A percentile compares a stretch with the other conserved stretches of the same genome.
Evolutionary conservation across 64 coral and sea anemone genomes (phyloP).

Genomic region (Montipora foliosa): DNA sequence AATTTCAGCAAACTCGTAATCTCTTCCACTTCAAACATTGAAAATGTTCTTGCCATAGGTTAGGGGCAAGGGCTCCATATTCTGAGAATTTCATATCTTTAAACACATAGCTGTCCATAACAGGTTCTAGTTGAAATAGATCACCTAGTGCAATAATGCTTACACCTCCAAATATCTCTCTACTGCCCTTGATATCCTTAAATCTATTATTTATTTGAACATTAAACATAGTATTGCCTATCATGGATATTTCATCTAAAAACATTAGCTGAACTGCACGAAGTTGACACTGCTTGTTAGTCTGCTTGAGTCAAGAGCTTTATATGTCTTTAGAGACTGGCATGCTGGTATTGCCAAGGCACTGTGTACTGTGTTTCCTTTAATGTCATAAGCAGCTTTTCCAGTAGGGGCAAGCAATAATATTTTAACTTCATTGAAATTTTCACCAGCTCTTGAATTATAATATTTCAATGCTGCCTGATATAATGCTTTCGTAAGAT

Average conservation of each 20-base stretch:
- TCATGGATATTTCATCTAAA: slow-evolving; percentile 20
- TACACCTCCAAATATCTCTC: neutral
- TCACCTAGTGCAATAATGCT: slow-evolving; percentile 44
- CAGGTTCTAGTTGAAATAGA: slow-evolving; percentile 35
- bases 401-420: slow-evolving; percentile 44
- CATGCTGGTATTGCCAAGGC: slow-evolving; percentile 44
- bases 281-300: slow-evolving; percentile 24
- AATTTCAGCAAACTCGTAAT: slow-evolving; percentile 58
- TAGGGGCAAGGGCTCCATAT: slow-evolving; percentile 37
- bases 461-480: slow-evolving; percentile 57
- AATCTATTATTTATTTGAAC: slow-evolving; percentile 39
- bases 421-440: slow-evolving; percentile 44
- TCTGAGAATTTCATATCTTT: slow-evolving; percentile 9
- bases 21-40: neutral
- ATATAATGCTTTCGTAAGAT: slow-evolving; percentile 47
- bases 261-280: neutral
- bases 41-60: slow-evolving; percentile 41
- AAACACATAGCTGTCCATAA: slow-evolving; percentile 36
- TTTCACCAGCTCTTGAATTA: slow-evolving; percentile 38
- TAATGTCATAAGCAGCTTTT: slow-evolving; percentile 31
- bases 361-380: slow-evolving; percentile 35
- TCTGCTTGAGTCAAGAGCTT: slow-evolving; percentile 56
- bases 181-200: slow-evolving; percentile 46
- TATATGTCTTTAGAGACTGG: slow-evolving; percentile 35
- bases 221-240: slow-evolving; percentile 23